Percentiles rank a stretch among this genome's conserved stretches.
phyloP scores from a whole-genome alignment of 2,888 invertebrate genomes.

The Pasiphila rectangulata region DNA sequence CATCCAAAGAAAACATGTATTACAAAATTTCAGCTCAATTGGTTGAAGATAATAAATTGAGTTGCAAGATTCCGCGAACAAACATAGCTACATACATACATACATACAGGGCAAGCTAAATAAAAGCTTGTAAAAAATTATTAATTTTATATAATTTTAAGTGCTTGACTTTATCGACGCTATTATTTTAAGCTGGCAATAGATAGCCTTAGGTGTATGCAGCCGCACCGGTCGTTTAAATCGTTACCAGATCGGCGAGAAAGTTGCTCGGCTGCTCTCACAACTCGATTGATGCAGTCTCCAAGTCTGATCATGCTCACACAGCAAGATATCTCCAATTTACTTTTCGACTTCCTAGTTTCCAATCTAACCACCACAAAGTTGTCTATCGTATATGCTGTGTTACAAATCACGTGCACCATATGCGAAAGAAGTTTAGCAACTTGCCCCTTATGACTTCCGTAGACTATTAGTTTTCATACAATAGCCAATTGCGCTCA shows the following conservation, averaged over 20 bases:
- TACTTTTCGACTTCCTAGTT: constrained; percentile 16
- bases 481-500: constrained; percentile 37
- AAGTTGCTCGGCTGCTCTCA: constrained; percentile 72
- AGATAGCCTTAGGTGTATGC: constrained; percentile 40
- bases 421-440: constrained; percentile 22
- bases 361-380: constrained; percentile 1
- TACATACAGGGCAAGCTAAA: too few relatives aligned
- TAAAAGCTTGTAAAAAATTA: too few relatives aligned
- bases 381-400: constrained; percentile 5
- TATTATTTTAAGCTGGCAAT: constrained; percentile 36
- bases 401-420: constrained; percentile 21
- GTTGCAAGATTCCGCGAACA: too few relatives aligned
- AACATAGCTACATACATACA: too few relatives aligned
- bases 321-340: constrained; percentile 33
- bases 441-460: constrained; percentile 30
- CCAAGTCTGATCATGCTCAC: constrained; percentile 41
- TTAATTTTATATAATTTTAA: not conserved
- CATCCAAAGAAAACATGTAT: too few relatives aligned
- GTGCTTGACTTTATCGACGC: constrained; percentile 16
- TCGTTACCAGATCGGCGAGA: constrained; percentile 65
- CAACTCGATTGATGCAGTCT: constrained; percentile 57
- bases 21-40: too few relatives aligned
- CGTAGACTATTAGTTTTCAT: constrained; percentile 29
- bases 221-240: constrained; percentile 46
- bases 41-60: too few relatives aligned